Base-by-base conservation (phyloP, 2,888 invertebrate genomes). In the Nysson spinosus region DNA sequence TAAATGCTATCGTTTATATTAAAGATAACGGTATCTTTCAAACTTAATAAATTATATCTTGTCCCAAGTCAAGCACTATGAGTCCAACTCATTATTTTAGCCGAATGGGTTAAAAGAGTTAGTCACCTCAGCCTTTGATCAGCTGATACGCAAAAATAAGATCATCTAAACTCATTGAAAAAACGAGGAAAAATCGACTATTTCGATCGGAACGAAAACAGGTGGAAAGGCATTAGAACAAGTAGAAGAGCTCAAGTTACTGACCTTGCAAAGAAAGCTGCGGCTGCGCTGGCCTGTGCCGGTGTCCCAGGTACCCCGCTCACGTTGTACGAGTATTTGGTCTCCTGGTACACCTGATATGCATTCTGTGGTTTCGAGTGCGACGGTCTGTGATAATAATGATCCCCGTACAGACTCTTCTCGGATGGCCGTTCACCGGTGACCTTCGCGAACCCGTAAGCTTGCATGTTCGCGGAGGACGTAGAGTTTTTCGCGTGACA, bases 211-310 rank as follows among this genome's bases (percentile, higher is more conserved):
- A 12, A 43, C 42, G 60, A 54, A 55, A 65, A 58, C 55, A 69
- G 55, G 73, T 57, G 64, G 58, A 54, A 37, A 62, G 46, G 50
- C 52, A 61, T 46, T 60, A 70, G 16, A n/a, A n/a, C n/a, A n/a
- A 40, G 17, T 43, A 54, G 22, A 47, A 16, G 35, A 47, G 60
- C 57, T 69, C 43, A 65, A 65, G 55, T 67, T 50, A 83, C 88
- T 88, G 82, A 90, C 90, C 90, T 89, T 82, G 90, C 90, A 81
- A 90, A 90, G 87, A 90, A 90, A 64, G 90, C 90, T 57, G 90
- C 90, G 39, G 90, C 90, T 46, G 90, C 90, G 52, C 89, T 89
- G 39, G 90, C 89, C 77, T 90, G 90, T 42, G 89, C 89, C 54
- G 88, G 86, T 77, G 88, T 88, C 55, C 89, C 89, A 12, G 88